A percentile compares a stretch with the other conserved stretches of the same genome.
phyloP scores from a whole-genome alignment of 2,113 vertebrate genomes.

The Scomber scombrus region DNA sequence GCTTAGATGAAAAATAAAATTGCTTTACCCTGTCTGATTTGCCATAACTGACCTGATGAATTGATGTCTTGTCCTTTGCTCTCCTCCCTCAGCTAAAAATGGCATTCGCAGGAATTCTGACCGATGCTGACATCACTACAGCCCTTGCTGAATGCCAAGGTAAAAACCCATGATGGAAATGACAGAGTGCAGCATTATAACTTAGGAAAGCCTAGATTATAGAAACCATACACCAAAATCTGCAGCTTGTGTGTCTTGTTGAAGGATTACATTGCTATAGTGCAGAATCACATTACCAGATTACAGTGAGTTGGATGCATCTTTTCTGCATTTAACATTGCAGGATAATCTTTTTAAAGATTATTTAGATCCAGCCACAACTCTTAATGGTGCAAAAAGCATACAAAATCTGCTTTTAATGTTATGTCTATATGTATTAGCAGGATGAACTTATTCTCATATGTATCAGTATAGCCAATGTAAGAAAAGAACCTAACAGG shows the following conservation, averaged over 20 bases:
- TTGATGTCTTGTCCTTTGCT: slow-evolving; percentile 65
- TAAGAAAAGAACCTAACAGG: not conserved
- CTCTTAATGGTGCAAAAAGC: not conserved
- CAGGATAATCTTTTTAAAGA: not conserved
- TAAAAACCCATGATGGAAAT: slow-evolving; percentile 49
- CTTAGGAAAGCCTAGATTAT: not conserved
- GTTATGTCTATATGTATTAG: not conserved
- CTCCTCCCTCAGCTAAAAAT: slow-evolving; percentile 76
- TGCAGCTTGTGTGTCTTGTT: not conserved
- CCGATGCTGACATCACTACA: slow-evolving; percentile 86
- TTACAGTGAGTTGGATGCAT: not conserved
- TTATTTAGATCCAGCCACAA: too few species aligned
- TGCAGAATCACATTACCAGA: not conserved
- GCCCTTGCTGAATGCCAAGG: slow-evolving; percentile 87
- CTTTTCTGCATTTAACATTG: not conserved
- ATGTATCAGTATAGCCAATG: not conserved
- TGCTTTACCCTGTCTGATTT: slow-evolving; percentile 23
- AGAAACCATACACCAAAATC: not conserved
- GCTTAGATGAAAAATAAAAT: slow-evolving; percentile 27
- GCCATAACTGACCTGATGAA: slow-evolving; percentile 45
- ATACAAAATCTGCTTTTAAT: not conserved
- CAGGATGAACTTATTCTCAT: not conserved
- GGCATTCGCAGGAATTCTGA: slow-evolving; percentile 84
- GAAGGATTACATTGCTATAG: not conserved
- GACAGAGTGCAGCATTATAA: not conserved